Conservation (phyloP, 2,113 vertebrate species). For the Rhabdornis inornatus region DNA sequence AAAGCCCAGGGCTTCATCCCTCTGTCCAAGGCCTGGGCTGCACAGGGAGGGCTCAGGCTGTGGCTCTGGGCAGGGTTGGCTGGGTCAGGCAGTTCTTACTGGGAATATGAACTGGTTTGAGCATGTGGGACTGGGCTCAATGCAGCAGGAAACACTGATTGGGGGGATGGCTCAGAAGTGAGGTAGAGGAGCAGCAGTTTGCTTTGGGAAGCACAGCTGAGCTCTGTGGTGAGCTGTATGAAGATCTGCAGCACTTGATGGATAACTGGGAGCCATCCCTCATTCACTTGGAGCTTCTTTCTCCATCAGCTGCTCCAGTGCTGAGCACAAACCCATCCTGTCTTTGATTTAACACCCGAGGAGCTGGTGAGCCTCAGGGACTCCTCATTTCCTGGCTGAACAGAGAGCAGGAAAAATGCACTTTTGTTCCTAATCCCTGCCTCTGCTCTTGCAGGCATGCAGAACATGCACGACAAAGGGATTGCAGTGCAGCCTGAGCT, state of each 20-base stretch:
- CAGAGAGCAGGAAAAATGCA: background rate
- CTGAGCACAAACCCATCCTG: background rate
- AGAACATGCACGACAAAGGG: conserved; percentile 89
- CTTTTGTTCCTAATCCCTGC: background rate
- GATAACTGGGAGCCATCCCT: background rate
- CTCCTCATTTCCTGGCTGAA: background rate
- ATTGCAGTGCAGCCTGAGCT: conserved; percentile 85
- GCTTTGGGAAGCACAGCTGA: background rate
- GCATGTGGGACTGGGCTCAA: background rate
- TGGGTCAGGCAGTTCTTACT: background rate
- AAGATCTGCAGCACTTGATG: background rate
- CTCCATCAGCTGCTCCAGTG: background rate
- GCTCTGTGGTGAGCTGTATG: background rate
- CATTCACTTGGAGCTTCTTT: background rate
- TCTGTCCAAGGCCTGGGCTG: background rate
- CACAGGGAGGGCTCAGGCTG: background rate
- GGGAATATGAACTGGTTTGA: background rate
- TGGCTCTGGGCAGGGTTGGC: background rate
- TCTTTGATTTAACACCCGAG: background rate
- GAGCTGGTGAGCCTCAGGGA: background rate
- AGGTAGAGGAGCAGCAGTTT: background rate
- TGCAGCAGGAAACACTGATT: background rate
- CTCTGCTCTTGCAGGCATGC: conserved; percentile 78
- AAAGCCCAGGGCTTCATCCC: background rate
- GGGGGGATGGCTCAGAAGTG: background rate